These are phyloP conservation scores for Sebastes fasciatus DNA, from an alignment of 2,113 vertebrate species.

Conservation along the genomic window DNA sequence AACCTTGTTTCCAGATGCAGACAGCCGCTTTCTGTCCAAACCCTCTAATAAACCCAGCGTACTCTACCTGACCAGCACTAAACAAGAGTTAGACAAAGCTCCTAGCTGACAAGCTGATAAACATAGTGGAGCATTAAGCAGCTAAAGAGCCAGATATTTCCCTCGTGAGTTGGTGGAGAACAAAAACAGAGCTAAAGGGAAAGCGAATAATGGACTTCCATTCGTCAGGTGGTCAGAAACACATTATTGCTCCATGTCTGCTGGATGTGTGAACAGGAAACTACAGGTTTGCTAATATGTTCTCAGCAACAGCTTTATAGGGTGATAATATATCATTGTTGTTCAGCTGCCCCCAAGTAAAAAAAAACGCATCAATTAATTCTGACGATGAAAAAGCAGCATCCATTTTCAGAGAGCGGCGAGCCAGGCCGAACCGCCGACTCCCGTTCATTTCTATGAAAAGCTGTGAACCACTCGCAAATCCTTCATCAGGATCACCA, in stretches of 20 bases:
- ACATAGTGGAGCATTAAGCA: neutral
- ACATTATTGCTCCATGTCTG: too few species aligned
- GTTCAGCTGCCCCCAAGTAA: too few species aligned
- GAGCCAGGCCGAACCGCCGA: too few species aligned
- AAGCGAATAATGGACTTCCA: neutral
- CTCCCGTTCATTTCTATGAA: neutral
- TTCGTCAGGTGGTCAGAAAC: too few species aligned
- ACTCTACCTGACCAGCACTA: too few species aligned
- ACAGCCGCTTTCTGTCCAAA: neutral
- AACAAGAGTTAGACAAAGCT: neutral
- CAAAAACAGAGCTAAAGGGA: conserved; percentile 1
- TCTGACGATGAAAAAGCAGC: neutral
- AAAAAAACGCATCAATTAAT: too few species aligned
- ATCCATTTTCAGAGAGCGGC: neutral
- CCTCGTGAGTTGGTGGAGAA: neutral
- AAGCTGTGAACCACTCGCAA: neutral
- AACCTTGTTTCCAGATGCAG: neutral
- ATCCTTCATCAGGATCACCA: neutral
- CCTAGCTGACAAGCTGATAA: neutral
- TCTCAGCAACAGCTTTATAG: too few species aligned
- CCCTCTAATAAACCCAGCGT: neutral
- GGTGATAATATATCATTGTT: too few species aligned
- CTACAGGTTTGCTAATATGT: too few species aligned
- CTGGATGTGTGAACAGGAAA: too few species aligned
- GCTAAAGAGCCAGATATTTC: neutral